Percentiles rank a stretch among this genome's conserved stretches.
These are phyloP conservation scores for Tanytarsus gracilentus DNA, from an alignment of 2,888 invertebrate species.

Conservation along the genomic window DNA sequence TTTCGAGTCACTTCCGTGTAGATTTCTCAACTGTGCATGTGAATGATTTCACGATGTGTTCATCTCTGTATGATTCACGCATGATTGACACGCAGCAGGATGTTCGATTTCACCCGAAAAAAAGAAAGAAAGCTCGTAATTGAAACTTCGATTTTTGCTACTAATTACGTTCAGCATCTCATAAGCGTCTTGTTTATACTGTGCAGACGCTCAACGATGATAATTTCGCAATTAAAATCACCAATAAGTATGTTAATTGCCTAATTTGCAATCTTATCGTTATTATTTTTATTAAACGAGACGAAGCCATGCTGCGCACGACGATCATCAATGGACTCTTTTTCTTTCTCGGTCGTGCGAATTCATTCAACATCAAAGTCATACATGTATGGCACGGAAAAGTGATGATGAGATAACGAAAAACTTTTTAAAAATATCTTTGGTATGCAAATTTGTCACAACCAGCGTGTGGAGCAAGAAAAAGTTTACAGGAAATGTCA, in stretches of 20 bases:
- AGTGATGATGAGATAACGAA: conserved; percentile 6
- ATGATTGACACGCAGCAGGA: conserved; percentile 2
- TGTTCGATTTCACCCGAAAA: neutral
- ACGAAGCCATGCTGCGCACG: neutral
- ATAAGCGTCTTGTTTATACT: too few species aligned
- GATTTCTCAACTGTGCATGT: too few species aligned
- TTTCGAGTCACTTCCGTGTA: too few species aligned
- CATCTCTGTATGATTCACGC: neutral
- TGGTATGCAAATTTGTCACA: conserved; percentile 4
- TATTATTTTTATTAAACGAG: conserved; percentile 6
- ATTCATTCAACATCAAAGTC: neutral
- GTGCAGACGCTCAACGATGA: neutral
- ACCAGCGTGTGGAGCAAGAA: too few species aligned
- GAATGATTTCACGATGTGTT: too few species aligned
- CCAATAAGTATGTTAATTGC: conserved; percentile 11
- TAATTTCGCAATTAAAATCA: conserved; percentile 14
- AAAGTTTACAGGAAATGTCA: neutral
- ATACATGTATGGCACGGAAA: neutral
- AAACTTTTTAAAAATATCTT: neutral
- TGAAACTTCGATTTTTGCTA: too few species aligned
- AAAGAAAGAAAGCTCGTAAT: too few species aligned
- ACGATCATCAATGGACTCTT: neutral
- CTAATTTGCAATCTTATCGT: conserved; percentile 6
- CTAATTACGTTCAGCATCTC: too few species aligned
- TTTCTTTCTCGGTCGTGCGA: too few species aligned